These are phyloP conservation scores for Agrilus mali DNA, from an alignment of 2,888 invertebrate genomes.

Conservation along the genomic window DNA sequence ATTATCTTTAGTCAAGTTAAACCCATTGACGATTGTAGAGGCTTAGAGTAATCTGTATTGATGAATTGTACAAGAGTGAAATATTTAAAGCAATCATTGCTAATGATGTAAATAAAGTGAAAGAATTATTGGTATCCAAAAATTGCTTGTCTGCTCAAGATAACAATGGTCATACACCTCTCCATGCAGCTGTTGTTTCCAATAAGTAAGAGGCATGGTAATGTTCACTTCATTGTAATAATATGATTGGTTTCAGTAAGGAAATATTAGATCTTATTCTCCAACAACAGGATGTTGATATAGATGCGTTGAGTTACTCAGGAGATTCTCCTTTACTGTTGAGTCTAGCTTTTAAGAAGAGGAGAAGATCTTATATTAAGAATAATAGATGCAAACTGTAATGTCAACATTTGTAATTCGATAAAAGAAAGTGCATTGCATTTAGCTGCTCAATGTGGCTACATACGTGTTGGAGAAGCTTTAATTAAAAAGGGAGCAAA, in stretches of 20 bases:
- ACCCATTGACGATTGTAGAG: too few species aligned
- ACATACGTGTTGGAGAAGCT: conserved; percentile 13
- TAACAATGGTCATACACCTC: conserved; percentile 21
- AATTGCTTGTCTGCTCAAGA: conserved; percentile 19
- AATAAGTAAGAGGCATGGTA: conserved; percentile 14
- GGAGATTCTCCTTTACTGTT: conserved; percentile 17
- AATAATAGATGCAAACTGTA: conserved; percentile 17
- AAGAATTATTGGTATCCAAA: conserved; percentile 13
- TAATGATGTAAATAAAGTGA: conserved; percentile 15
- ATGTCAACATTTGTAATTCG: conserved; percentile 17
- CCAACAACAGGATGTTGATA: conserved; percentile 12
- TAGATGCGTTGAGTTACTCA: conserved; percentile 18
- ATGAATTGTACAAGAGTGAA: background rate
- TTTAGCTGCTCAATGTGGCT: conserved; percentile 12
- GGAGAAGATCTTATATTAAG: conserved; percentile 9
- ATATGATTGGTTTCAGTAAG: conserved; percentile 14
- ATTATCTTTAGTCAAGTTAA: too few species aligned
- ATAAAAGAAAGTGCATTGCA: conserved; percentile 20
- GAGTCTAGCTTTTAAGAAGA: conserved; percentile 6
- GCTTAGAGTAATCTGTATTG: too few species aligned
- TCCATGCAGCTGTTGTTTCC: conserved; percentile 18
- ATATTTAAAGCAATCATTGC: conserved; percentile 14
- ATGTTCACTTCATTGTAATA: background rate
- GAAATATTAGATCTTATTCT: conserved; percentile 18
- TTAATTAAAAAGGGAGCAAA: conserved; percentile 20